Evolutionary conservation across 1,140 invertebrate species (phyloP).

Genomic region (Heliconius hewitsoni): DNA sequence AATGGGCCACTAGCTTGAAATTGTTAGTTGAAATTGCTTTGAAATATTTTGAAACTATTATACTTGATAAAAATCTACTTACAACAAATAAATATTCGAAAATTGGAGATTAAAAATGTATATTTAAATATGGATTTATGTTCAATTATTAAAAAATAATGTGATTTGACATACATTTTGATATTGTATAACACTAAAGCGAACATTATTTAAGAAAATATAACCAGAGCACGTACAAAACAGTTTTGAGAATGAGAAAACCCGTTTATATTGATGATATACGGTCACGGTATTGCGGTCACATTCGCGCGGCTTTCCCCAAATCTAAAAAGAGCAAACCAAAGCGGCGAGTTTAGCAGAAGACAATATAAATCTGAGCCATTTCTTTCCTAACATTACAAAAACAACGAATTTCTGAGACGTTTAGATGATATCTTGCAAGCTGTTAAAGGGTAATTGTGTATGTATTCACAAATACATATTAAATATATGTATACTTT

Average conservation of each 20-base stretch:
- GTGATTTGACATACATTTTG: background rate
- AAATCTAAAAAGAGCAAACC: slow-evolving; percentile 26
- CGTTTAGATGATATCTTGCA: background rate
- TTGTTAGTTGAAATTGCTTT: background rate
- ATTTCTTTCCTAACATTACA: slow-evolving; percentile 19
- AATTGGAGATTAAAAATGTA: too few relatives aligned
- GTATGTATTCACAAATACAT: too few relatives aligned
- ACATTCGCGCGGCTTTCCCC: slow-evolving; percentile 25
- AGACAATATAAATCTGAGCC: slow-evolving; percentile 28
- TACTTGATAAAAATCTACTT: too few relatives aligned
- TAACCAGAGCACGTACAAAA: slow-evolving; percentile 15
- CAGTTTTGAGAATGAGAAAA: slow-evolving; percentile 15
- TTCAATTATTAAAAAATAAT: too few relatives aligned
- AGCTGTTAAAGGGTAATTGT: background rate
- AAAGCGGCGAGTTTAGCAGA: slow-evolving; percentile 21
- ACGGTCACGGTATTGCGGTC: slow-evolving; percentile 22
- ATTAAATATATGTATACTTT: too few relatives aligned
- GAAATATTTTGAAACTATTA: background rate
- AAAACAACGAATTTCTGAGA: slow-evolving; percentile 19
- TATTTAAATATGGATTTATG: too few relatives aligned
- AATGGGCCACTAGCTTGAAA: background rate
- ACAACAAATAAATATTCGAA: too few relatives aligned
- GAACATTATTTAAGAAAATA: background rate
- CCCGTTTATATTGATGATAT: slow-evolving; percentile 10
- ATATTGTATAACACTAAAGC: background rate